Base-by-base conservation (phyloP, 2,888 invertebrate species). In the Tetrapedia diversipes region DNA sequence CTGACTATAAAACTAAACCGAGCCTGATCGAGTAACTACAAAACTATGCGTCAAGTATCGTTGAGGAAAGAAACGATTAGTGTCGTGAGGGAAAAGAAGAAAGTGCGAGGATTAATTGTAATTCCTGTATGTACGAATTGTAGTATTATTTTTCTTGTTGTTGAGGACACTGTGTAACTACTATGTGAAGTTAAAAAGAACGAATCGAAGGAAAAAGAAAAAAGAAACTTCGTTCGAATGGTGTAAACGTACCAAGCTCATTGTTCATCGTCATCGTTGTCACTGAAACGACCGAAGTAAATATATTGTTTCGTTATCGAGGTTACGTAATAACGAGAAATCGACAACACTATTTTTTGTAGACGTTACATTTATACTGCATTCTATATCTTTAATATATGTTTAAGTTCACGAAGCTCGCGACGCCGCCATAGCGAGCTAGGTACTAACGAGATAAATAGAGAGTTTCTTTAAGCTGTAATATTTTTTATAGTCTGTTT, bases 321-420 rank as follows among this genome's bases (percentile, higher is more conserved):
- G 66, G 69, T 76, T 11, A 57, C 64, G 60, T 47, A 49, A 39
- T 77, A 65, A 49, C 11, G 47, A 79, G 45, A 71, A 63, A 79
- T 65, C 34, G 45, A 71, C 47, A 64, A 67, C 27, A 66, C 68
- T 80, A 81, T 80, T 68, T 77, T 74, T 80, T 68, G 80, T 80
- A 81, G 71, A 80, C 24, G 45, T 78, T 81, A 78, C 29, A 63
- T 59, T 72, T 80, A 45, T 78, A 80, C 63, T 72, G 56, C 41
- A 70, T 65, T 73, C 60, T 64, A 63, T 69, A 78, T 49, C 56
- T 19, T 43, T 63, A 37, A 63, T 43, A 53, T 24, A 49, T n/a
- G 29, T 73, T 78, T 65, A 79, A 10, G 65, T 66, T 64, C 63
- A 39, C 63, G 59, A 64, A 27, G 43, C 32, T 41, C 47, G 64